A percentile compares a stretch with the other conserved stretches of the same genome.
These are phyloP conservation scores for Mimas tiliae DNA, from an alignment of 2,888 invertebrate genomes.

Conservation along the genomic window DNA sequence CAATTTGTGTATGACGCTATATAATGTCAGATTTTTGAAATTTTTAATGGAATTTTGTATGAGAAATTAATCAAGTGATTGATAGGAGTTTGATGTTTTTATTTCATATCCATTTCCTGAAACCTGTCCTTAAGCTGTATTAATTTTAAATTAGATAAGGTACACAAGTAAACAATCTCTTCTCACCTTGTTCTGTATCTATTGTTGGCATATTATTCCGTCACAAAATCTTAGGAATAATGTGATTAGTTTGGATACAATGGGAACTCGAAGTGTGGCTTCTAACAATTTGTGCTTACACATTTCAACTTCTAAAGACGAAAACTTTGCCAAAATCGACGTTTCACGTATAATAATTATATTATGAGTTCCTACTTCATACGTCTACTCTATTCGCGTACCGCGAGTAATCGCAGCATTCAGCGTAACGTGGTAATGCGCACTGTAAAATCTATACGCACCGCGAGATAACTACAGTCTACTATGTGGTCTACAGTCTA, in stretches of 20 bases:
- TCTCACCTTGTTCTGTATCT: neutral
- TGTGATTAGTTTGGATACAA: neutral
- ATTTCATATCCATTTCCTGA: conserved; percentile 39
- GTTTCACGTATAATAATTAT: no score
- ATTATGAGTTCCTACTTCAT: no score
- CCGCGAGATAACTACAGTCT: no score
- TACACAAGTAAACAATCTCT: no score
- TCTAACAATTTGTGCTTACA: neutral
- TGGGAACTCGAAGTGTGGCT: neutral
- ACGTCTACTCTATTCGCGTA: no score
- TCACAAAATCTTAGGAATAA: neutral
- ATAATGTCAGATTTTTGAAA: conserved; percentile 84
- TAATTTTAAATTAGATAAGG: no score
- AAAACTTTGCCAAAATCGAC: no score
- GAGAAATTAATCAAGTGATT: conserved; percentile 82
- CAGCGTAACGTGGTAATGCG: no score
- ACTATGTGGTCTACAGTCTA: no score
- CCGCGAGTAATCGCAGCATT: no score
- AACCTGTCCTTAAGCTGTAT: conserved; percentile 13
- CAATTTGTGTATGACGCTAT: conserved; percentile 82
- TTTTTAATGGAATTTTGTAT: conserved; percentile 84
- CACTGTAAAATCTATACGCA: no score
- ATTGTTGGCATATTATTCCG: neutral
- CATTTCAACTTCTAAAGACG: neutral
- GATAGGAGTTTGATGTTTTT: conserved; percentile 72